phyloP scores from a whole-genome alignment of 2,888 invertebrate genomes.

The Apamea monoglypha region DNA sequence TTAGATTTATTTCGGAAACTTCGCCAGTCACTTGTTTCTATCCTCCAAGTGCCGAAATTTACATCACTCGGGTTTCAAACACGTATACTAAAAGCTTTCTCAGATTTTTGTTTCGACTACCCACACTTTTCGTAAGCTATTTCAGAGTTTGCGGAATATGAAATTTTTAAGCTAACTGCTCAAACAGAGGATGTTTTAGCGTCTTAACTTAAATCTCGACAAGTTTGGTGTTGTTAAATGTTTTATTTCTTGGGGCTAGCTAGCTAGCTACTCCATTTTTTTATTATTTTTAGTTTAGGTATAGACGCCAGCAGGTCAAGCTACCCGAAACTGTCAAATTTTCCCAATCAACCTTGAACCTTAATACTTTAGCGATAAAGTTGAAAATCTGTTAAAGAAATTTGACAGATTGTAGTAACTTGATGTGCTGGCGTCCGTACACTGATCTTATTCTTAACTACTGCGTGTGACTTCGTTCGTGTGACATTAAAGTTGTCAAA shows the following conservation, averaged over 20 bases:
- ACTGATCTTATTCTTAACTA: too few species aligned
- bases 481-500: too few species aligned
- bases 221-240: constrained; percentile 23
- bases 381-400: too few species aligned
- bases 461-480: neutral
- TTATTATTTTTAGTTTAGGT: neutral
- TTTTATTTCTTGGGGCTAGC: constrained; percentile 10
- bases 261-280: neutral
- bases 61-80: constrained; percentile 53
- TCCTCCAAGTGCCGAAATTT: constrained; percentile 72
- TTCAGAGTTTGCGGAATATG: constrained; percentile 36
- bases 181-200: neutral
- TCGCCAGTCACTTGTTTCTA: constrained; percentile 72
- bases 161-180: constrained; percentile 20
- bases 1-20: constrained; percentile 57
- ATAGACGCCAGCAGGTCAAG: too few species aligned
- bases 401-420: too few species aligned
- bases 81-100: constrained; percentile 77
- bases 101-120: constrained; percentile 38
- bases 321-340: too few species aligned
- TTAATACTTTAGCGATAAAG: too few species aligned
- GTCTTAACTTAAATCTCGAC: neutral
- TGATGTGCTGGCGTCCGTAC: too few species aligned
- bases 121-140: constrained; percentile 35
- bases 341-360: too few species aligned